These are phyloP conservation scores for Caenorhabditis sp. DNA, from an alignment of 2,888 invertebrate species.

Conservation along the genomic window DNA sequence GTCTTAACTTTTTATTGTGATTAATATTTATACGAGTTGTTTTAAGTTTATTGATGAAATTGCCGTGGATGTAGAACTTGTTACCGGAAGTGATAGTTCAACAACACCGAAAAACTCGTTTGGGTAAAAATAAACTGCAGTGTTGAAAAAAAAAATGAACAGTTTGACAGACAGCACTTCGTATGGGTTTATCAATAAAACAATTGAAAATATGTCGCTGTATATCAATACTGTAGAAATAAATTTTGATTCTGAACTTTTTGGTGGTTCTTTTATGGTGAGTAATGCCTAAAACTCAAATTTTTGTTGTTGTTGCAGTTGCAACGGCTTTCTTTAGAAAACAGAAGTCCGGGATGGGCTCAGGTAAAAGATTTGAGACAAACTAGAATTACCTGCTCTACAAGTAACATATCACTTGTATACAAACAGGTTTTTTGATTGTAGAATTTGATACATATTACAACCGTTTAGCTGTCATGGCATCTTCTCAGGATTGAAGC, in stretches of 20 bases:
- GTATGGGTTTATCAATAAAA: slow-evolving; percentile 90
- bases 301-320: slow-evolving; percentile 86
- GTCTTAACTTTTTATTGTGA: no score
- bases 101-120: slow-evolving; percentile 19
- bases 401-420: slow-evolving; percentile 92
- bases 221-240: slow-evolving; percentile 95
- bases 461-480: slow-evolving; percentile 88
- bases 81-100: slow-evolving; percentile 31
- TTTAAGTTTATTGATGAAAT: slow-evolving; percentile 81
- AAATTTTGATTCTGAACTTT: slow-evolving; percentile 94
- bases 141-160: slow-evolving; percentile 41
- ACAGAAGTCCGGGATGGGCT: slow-evolving; percentile 94
- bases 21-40: no score
- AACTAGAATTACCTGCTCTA: slow-evolving; percentile 93
- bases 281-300: slow-evolving; percentile 21
- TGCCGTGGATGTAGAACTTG: slow-evolving; percentile 74
- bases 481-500: slow-evolving; percentile 89
- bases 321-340: slow-evolving; percentile 94
- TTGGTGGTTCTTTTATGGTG: slow-evolving; percentile 96
- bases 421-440: slow-evolving; percentile 89
- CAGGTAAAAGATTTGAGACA: slow-evolving; percentile 90
- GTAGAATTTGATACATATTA: neutral
- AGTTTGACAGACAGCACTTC: slow-evolving; percentile 65
- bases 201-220: slow-evolving; percentile 97
- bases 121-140: no score